Base-by-base conservation (phyloP, 1,140 invertebrate species). In the Akabosia matsudoensis region DNA sequence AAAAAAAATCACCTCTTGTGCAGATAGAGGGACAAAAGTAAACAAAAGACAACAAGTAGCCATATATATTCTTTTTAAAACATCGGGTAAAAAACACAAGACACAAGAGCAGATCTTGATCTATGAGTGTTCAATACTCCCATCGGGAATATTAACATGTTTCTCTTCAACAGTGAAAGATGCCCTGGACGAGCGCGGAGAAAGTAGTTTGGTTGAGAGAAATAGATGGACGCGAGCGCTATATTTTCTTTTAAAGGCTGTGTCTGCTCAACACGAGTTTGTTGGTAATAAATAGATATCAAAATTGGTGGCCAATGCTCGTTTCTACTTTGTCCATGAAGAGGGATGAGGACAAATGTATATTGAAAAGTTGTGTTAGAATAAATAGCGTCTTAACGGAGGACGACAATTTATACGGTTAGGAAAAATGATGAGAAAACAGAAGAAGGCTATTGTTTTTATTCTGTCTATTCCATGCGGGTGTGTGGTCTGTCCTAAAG, bases 51-150 rank as follows among this genome's bases (percentile, higher is more conserved):
- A 56, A 56, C 54, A 16, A 56, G 61, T 16, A 61, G n/a, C n/a
- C 54, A n/a, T 16, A 22, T 61, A 61, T 67, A 67, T 67, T 67
- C 31, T 30, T 67, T 67, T 67, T 67, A 67, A 67, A 67, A 67
- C 61, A 67, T 30, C 61, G n/a, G n/a, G n/a, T n/a, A n/a, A n/a
- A n/a, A n/a, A n/a, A n/a, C n/a, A n/a, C n/a, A n/a, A n/a, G n/a
- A n/a, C n/a, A n/a, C n/a, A 24, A 67, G 31, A 67, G 28, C 37
- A 67, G 61, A 67, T 67, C 61, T 67, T 67, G 61, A 67, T 67
- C 61, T 67, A 67, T 67, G 61, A 67, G 61, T 67, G 26, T 30
- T 67, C 61, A 67, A 67, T 67, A 67, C 61, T 67, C 61, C 61
- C 61, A 16, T 7, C 31, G 61, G 61, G 61, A 67, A 67, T 67